These are phyloP conservation scores for Hydroisotoma schaefferi DNA, from an alignment of 2,888 invertebrate genomes.

Conservation along the genomic window DNA sequence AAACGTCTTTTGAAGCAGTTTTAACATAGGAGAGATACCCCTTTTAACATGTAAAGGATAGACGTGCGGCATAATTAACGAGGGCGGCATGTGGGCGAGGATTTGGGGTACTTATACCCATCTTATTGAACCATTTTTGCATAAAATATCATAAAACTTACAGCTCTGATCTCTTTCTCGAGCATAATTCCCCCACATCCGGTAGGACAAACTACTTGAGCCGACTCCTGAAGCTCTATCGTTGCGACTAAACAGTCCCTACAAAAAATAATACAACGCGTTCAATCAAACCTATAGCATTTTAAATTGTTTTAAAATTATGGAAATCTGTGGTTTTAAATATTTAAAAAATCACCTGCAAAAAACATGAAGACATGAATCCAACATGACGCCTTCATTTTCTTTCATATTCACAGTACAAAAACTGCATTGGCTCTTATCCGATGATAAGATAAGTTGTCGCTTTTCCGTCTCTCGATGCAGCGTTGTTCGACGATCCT, in stretches of 20 bases:
- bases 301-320: neutral
- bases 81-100: too few species aligned
- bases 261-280: slow-evolving; percentile 3
- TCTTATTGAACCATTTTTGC: too few species aligned
- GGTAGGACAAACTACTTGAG: slow-evolving; percentile 6
- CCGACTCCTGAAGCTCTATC: slow-evolving; percentile 13
- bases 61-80: too few species aligned
- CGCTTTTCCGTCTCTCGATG: neutral
- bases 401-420: slow-evolving; percentile 15
- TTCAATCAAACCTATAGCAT: neutral
- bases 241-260: slow-evolving; percentile 24
- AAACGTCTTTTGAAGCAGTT: too few species aligned
- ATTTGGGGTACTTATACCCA: too few species aligned
- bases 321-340: neutral
- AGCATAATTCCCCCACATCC: slow-evolving; percentile 14
- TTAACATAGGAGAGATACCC: too few species aligned
- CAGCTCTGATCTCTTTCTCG: slow-evolving; percentile 6
- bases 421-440: slow-evolving; percentile 19
- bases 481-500: neutral
- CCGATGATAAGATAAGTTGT: slow-evolving; percentile 2
- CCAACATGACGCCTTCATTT: slow-evolving; percentile 21
- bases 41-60: too few species aligned
- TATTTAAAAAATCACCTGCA: slow-evolving; percentile 21
- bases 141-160: slow-evolving; percentile 12
- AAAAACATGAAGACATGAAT: slow-evolving; percentile 23